phyloP scores from a whole-genome alignment of 2,888 invertebrate species.

The Drosophila greeni region DNA sequence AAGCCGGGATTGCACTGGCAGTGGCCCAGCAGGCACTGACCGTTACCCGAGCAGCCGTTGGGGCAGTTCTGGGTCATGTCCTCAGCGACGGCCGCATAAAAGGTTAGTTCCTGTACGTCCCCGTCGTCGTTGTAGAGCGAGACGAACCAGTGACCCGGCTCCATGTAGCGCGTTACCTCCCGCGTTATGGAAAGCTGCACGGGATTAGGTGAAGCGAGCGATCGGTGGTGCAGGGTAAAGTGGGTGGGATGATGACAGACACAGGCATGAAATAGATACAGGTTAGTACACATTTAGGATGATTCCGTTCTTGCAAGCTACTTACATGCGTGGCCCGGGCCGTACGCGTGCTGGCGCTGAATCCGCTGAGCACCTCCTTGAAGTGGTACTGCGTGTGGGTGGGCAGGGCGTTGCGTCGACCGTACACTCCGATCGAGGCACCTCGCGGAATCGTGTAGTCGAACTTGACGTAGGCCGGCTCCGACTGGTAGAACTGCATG shows the following conservation, averaged over 20 bases:
- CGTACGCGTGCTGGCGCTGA: conserved; percentile 91
- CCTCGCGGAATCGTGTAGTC: conserved; percentile 95
- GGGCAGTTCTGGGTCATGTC: conserved; percentile 97
- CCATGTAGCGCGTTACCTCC: conserved; percentile 96
- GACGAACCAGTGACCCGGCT: conserved; percentile 97
- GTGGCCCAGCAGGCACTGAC: conserved; percentile 95
- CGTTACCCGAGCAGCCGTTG: conserved; percentile 97
- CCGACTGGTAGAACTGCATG: conserved; percentile 97
- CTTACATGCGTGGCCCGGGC: conserved; percentile 92
- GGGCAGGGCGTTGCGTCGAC: conserved; percentile 94
- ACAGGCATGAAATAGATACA: conserved; percentile 49
- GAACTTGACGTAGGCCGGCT: conserved; percentile 95
- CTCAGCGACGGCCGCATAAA: conserved; percentile 90
- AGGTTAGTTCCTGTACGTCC: conserved; percentile 91
- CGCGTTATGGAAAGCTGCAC: conserved; percentile 87
- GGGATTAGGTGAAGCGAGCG: conserved; percentile 8
- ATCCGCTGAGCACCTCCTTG: conserved; percentile 93
- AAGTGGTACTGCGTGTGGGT: conserved; percentile 98
- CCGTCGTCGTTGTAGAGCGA: conserved; percentile 97
- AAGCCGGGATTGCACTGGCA: conserved; percentile 98
- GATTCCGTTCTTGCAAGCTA: conserved; percentile 66
- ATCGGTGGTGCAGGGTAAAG: conserved; percentile 10
- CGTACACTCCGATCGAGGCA: conserved; percentile 96
- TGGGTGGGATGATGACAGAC: conserved; percentile 4
- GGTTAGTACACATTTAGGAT: conserved; percentile 43